These are phyloP conservation scores for Polypedilum vanderplanki DNA, from an alignment of 1,140 invertebrate species.

Conservation along the genomic window DNA sequence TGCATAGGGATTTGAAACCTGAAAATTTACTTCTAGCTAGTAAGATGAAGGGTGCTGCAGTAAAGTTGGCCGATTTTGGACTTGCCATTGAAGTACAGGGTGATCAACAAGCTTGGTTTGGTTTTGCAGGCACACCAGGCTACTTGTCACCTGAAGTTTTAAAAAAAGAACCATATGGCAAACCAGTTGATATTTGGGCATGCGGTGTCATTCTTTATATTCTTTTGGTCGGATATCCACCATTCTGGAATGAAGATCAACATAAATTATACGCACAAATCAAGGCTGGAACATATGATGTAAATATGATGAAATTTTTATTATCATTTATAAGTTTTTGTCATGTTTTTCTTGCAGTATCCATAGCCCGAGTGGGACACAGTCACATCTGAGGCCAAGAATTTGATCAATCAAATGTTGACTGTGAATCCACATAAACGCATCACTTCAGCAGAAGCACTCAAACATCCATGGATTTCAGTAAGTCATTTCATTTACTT, in stretches of 20 bases:
- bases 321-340: background rate
- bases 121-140: conserved; percentile 98
- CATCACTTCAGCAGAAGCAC: conserved; percentile 94
- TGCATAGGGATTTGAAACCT: conserved; percentile 98
- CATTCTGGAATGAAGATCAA: conserved; percentile 99
- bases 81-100: conserved; percentile 99
- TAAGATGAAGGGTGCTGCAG: conserved; percentile 98
- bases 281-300: conserved; percentile 98
- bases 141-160: conserved; percentile 99
- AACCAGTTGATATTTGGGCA: conserved; percentile 99
- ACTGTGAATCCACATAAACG: conserved; percentile 97
- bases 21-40: conserved; percentile 98
- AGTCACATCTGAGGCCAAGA: conserved; percentile 98
- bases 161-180: conserved; percentile 99
- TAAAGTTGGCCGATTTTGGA: conserved; percentile 99
- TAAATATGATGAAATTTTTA: conserved; percentile 50
- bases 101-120: conserved; percentile 99
- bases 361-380: conserved; percentile 99
- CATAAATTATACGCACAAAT: conserved; percentile 98
- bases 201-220: conserved; percentile 99
- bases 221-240: conserved; percentile 97
- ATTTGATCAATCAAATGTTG: conserved; percentile 99
- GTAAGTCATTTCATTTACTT: conserved; percentile 53
- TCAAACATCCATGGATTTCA: conserved; percentile 99
- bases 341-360: conserved; percentile 69